phyloP scores from a whole-genome alignment of 2,113 vertebrate species.

The Anthoscopus minutus region DNA sequence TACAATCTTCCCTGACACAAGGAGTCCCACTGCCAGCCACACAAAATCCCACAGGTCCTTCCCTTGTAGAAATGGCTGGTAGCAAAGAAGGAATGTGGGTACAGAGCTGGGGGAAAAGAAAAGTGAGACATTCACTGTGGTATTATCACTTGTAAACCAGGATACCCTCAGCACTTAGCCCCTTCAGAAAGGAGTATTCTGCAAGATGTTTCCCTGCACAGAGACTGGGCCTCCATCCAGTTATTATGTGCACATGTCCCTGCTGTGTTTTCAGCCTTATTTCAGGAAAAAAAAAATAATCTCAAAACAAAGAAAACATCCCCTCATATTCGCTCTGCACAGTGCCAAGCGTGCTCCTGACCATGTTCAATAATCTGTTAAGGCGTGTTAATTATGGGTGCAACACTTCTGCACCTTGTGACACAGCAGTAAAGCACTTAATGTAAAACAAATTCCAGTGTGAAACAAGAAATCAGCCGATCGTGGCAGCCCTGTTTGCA shows the following conservation, averaged over 20 bases:
- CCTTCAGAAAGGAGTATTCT: neutral
- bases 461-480: neutral
- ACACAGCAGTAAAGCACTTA: neutral
- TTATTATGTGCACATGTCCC: conserved; percentile 5
- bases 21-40: neutral
- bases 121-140: neutral
- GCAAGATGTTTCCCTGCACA: neutral
- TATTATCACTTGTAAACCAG: neutral
- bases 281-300: neutral
- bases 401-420: neutral
- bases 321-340: neutral
- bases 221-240: conserved; percentile 28
- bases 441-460: neutral
- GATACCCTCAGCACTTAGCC: neutral
- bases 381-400: neutral
- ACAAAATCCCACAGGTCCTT: neutral
- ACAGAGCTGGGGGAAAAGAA: neutral
- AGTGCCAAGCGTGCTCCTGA: neutral
- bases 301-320: conserved; percentile 9
- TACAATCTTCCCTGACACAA: neutral
- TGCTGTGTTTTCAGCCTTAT: neutral
- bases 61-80: neutral
- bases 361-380: neutral
- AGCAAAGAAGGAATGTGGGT: neutral
- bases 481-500: neutral